Percentiles rank a stretch among this genome's conserved stretches.
Evolutionary conservation across 1,140 invertebrate genomes (phyloP).

Genomic region (Heliconius melpomene): DNA sequence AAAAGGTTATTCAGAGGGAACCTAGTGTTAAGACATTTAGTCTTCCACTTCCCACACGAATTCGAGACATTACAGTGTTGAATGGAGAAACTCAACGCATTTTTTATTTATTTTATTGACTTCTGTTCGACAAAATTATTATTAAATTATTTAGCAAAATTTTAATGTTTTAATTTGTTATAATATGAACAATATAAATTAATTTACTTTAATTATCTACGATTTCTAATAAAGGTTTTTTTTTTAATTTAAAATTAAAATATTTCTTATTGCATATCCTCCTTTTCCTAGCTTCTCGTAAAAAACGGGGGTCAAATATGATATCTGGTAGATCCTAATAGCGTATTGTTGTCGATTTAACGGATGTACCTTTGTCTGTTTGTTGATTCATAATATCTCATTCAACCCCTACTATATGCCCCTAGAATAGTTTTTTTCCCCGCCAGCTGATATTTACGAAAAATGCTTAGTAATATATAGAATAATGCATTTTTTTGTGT

Average conservation of each 20-base stretch:
- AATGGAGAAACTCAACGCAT: too few species aligned
- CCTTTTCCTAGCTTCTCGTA: constrained; percentile 1
- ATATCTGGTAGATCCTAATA: constrained; percentile 47
- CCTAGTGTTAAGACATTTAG: too few species aligned
- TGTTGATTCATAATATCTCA: constrained; percentile 60
- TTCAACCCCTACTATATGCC: constrained; percentile 60
- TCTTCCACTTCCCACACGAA: too few species aligned
- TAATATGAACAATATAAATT: too few species aligned
- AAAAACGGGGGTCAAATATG: constrained; percentile 38
- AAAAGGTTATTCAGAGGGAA: too few species aligned
- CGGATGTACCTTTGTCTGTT: constrained; percentile 59
- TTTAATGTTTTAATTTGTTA: too few species aligned
- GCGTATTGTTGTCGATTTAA: constrained; percentile 58
- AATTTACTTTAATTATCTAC: too few species aligned
- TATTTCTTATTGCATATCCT: neutral
- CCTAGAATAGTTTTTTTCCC: constrained; percentile 5
- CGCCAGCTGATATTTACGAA: neutral
- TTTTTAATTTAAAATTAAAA: neutral
- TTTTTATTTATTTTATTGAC: too few species aligned
- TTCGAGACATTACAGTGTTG: too few species aligned
- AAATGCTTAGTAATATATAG: constrained; percentile 20
- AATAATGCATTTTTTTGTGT: constrained; percentile 2
- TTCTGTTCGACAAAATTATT: too few species aligned
- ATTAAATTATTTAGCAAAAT: too few species aligned
- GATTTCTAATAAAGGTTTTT: too few species aligned